Base-by-base conservation (phyloP, 2,888 invertebrate species). In the Exephanes ischioxanthus region DNA sequence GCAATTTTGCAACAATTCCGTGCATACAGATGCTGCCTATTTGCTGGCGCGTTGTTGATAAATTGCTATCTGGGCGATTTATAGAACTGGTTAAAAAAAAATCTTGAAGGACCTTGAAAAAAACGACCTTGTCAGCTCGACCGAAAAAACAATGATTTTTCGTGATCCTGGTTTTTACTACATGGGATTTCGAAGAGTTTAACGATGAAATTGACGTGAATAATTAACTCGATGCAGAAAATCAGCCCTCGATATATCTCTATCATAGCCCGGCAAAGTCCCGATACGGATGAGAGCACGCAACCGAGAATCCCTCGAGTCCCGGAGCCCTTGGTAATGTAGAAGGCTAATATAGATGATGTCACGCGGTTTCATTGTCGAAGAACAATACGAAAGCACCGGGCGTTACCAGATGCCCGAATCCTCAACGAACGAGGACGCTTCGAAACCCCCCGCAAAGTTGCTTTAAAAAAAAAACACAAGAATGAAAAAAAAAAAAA, bases 331-430 rank as follows among this genome's bases (percentile, higher is more conserved):
- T 88, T 70, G 83, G 88, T 90, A 90, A 91, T 87, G 84, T 89
- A 92, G 90, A 89, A 89, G 91, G 91, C 92, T 92, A 92, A 92
- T 92, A 87, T 58, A 90, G 86, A 89, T 88, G 90, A 90, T 92
- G 89, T 91, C 92, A 90, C 87, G 92, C 89, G 45, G 89, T 67
- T 88, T 84, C 78, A 88, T 90, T 90, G 88, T 89, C 68, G 16
- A 83, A 37, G 75, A 80, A 89, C 87, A 88, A 89, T 86, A 73
- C 72, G 58, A 41, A 83, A 85, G 86, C 30, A n/a, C 33, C 84
- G 87, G 86, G 84, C 51, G 84, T 81, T 51, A 55, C 70, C 80
- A 87, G 87, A 86, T 88, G 87, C 76, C 83, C 71, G 61, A 66
- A 63, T 30, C 30, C 58, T 72, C 76, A 58, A 22, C 41, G 58